Percentiles rank a stretch among this genome's conserved stretches.
phyloP scores from a whole-genome alignment of 2,888 invertebrate species.

The Athrips mouffetella region DNA sequence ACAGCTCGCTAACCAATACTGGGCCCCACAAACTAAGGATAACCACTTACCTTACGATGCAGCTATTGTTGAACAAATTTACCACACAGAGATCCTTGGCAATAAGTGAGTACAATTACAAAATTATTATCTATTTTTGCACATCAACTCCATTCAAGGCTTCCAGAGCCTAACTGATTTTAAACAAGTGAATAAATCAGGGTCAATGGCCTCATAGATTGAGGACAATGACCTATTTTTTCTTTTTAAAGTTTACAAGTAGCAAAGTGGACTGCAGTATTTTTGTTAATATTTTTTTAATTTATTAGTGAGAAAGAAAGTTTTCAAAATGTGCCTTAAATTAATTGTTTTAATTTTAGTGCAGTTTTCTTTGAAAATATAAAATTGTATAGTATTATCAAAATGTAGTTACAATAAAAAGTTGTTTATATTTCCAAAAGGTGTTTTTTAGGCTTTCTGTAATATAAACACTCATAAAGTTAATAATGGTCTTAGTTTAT shows the following conservation, averaged over 20 bases:
- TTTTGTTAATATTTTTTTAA: conserved; percentile 8
- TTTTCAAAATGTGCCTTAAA: too few species aligned
- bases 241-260: conserved; percentile 48
- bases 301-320: not conserved
- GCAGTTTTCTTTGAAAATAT: too few species aligned
- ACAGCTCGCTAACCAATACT: conserved; percentile 93
- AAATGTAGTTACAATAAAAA: too few species aligned
- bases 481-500: too few species aligned
- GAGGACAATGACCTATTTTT: conserved; percentile 60
- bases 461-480: too few species aligned
- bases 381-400: too few species aligned
- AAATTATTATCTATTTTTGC: conserved; percentile 22
- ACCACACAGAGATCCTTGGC: conserved; percentile 90
- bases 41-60: conserved; percentile 86
- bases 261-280: conserved; percentile 9
- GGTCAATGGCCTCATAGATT: conserved; percentile 66
- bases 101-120: conserved; percentile 80
- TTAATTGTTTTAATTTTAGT: not conserved
- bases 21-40: conserved; percentile 91
- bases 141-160: conserved; percentile 33
- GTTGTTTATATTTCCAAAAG: too few species aligned
- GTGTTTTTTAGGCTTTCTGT: too few species aligned
- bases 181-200: conserved; percentile 54
- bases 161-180: conserved; percentile 62
- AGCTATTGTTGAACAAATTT: conserved; percentile 92